phyloP scores from a whole-genome alignment of 2,888 invertebrate genomes.

The Synergus laeviventris region DNA sequence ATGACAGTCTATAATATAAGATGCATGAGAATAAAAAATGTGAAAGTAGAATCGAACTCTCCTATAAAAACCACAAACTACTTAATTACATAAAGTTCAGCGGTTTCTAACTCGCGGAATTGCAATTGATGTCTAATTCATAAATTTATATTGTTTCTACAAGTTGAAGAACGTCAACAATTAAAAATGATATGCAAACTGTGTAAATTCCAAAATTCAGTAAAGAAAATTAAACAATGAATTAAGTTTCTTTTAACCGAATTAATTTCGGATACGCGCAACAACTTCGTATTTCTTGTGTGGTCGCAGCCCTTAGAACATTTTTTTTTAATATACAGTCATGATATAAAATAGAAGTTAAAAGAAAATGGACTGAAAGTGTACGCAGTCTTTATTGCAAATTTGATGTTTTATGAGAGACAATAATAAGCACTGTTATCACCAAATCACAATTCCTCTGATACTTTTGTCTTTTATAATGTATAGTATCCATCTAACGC shows the following conservation, averaged over 20 bases:
- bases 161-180: background rate
- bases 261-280: no score
- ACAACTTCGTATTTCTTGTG: no score
- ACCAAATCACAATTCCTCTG: background rate
- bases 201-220: background rate
- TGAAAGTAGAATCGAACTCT: conserved; percentile 18
- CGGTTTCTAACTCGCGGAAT: background rate
- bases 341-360: background rate
- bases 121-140: background rate
- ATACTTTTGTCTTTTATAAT: background rate
- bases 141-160: background rate
- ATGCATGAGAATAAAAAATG: conserved; percentile 22
- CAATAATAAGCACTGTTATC: background rate
- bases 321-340: background rate
- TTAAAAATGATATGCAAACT: background rate
- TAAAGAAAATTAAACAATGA: background rate
- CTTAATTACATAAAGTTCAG: conserved; percentile 15
- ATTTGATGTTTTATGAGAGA: background rate
- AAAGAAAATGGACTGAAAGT: background rate
- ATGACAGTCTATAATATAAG: background rate
- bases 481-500: background rate
- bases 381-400: background rate
- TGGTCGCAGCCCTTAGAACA: background rate
- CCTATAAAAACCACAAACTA: conserved; percentile 18
- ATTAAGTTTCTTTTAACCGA: background rate